phyloP scores from a whole-genome alignment of 2,797 vertebrate species.

The Chanos chanos region DNA sequence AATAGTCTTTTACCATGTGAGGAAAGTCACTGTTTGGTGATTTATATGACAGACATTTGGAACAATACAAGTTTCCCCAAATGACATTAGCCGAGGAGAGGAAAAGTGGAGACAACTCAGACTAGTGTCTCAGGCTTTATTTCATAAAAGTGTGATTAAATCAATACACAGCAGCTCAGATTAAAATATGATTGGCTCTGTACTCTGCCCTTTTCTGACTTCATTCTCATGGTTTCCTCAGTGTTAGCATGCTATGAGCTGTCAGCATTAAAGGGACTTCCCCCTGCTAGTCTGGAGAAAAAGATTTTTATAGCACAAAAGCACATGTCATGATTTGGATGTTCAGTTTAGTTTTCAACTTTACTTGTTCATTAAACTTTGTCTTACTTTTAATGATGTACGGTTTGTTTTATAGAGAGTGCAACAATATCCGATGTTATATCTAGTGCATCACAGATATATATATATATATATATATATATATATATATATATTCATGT shows the following conservation, averaged over 20 bases:
- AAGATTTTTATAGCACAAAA: not conserved
- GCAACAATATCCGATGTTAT: too few species aligned
- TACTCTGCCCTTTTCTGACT: constrained; percentile 23
- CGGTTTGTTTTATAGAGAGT: too few species aligned
- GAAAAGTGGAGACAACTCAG: constrained; percentile 35
- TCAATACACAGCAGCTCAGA: constrained; percentile 48
- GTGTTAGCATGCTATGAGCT: not conserved
- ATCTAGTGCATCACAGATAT: too few species aligned
- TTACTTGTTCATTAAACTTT: too few species aligned
- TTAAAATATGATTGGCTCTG: constrained; percentile 47
- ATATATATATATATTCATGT: constrained; percentile 1
- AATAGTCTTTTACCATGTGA: constrained; percentile 11
- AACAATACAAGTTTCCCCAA: constrained; percentile 20
- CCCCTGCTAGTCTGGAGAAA: not conserved
- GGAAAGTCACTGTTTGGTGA: constrained; percentile 14
- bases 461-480: not conserved
- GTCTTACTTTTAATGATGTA: too few species aligned
- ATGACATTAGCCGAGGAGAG: constrained; percentile 43
- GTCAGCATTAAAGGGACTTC: constrained; percentile 1
- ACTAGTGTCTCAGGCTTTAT: constrained; percentile 39
- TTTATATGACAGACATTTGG: constrained; percentile 33
- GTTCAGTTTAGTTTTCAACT: too few species aligned
- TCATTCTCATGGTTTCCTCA: constrained; percentile 1
- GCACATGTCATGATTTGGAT: too few species aligned
- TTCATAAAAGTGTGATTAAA: constrained; percentile 47